Evolutionary conservation across 2,113 vertebrate species (phyloP).

Genomic region (Menidia beryllina): DNA sequence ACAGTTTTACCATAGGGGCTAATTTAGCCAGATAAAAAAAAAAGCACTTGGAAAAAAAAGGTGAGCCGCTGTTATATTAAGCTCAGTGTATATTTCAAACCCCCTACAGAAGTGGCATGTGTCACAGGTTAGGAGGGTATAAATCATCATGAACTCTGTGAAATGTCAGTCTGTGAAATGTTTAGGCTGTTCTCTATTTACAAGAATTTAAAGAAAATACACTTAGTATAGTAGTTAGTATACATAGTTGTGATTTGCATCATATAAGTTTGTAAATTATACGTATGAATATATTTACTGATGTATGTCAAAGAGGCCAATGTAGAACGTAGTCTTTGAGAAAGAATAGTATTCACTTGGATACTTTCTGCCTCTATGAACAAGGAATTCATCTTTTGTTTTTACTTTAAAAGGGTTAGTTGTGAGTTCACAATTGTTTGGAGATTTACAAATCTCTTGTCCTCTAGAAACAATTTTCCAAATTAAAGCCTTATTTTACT

Average conservation of each 20-base stretch:
- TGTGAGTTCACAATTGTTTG: not conserved
- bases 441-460: not conserved
- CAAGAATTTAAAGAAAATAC: too few species aligned
- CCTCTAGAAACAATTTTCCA: slow-evolving; percentile 6
- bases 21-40: not conserved
- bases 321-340: too few species aligned
- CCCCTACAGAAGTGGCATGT: not conserved
- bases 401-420: not conserved
- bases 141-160: too few species aligned
- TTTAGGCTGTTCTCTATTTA: too few species aligned
- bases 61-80: slow-evolving; percentile 10
- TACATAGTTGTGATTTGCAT: too few species aligned
- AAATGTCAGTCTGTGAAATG: too few species aligned
- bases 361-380: not conserved
- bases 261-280: too few species aligned
- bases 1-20: not conserved
- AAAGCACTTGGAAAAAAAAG: too few species aligned
- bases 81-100: slow-evolving; percentile 33
- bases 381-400: not conserved
- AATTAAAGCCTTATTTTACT: slow-evolving; percentile 4
- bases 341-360: not conserved
- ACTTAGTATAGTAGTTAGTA: too few species aligned
- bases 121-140: slow-evolving; percentile 7
- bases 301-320: too few species aligned
- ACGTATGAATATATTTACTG: too few species aligned